Evolutionary conservation across 2,797 vertebrate genomes (phyloP).

Genomic region (Muraenolepis orangiensis): DNA sequence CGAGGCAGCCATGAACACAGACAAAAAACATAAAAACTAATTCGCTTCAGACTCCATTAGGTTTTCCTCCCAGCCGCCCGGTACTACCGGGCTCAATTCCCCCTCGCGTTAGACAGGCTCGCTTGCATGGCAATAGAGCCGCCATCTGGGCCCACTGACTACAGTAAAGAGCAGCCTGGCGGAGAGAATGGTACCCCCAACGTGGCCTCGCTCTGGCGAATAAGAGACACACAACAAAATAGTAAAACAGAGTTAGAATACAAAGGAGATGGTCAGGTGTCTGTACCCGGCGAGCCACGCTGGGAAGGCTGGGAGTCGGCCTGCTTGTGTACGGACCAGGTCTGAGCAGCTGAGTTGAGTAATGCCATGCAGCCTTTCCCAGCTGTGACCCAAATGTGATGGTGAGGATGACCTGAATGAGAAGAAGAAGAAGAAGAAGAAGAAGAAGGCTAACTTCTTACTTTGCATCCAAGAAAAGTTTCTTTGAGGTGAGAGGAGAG

Average conservation of each 20-base stretch:
- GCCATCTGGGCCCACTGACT: constrained; percentile 58
- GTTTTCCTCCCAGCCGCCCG: constrained; percentile 39
- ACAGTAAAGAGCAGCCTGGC: constrained; percentile 42
- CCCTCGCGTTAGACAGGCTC: constrained; percentile 50
- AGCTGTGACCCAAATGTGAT: constrained; percentile 28
- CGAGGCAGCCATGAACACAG: constrained; percentile 40
- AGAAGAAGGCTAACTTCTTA: too few relatives aligned
- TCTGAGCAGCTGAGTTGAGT: constrained; percentile 18
- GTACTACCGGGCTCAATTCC: constrained; percentile 41
- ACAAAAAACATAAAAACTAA: constrained; percentile 58
- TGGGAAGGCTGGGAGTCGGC: constrained; percentile 35
- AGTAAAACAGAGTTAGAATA: too few relatives aligned
- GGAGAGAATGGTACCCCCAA: constrained; percentile 50
- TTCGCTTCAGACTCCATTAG: constrained; percentile 64
- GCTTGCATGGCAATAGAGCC: constrained; percentile 54
- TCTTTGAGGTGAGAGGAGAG: constrained; percentile 16
- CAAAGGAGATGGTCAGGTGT: constrained; percentile 42
- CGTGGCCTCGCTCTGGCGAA: constrained; percentile 48
- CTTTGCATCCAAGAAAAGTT: background rate
- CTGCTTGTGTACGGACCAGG: constrained; percentile 9
- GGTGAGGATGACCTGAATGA: constrained; percentile 35
- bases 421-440: background rate
- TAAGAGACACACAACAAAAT: background rate
- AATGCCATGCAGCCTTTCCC: constrained; percentile 30
- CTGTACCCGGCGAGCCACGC: constrained; percentile 40